A percentile compares a stretch with the other conserved stretches of the same genome.
Evolutionary conservation across 2,797 vertebrate species (phyloP).

Genomic region (Oreonectes daqikongensis): DNA sequence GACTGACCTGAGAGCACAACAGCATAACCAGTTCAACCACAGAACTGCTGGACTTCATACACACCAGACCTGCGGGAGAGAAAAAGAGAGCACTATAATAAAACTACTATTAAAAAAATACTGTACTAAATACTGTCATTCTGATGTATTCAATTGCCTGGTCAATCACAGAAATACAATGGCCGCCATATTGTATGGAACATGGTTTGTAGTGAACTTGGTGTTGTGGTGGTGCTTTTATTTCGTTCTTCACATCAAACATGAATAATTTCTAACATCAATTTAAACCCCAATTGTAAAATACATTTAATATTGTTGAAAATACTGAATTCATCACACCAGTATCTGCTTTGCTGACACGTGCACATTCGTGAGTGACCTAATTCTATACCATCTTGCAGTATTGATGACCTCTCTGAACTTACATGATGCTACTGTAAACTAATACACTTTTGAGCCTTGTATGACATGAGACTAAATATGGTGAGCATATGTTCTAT

Average conservation of each 20-base stretch:
- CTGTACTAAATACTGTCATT: background rate
- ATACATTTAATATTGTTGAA: background rate
- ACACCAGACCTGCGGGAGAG: slow-evolving; percentile 85
- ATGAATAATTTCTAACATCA: background rate
- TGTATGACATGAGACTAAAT: slow-evolving; percentile 80
- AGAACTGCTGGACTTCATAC: slow-evolving; percentile 98
- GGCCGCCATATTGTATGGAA: too few relatives aligned
- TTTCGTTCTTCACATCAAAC: too few relatives aligned
- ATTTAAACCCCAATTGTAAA: background rate
- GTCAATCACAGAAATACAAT: too few relatives aligned
- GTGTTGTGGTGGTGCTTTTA: too few relatives aligned
- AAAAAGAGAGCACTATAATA: background rate
- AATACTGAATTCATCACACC: background rate
- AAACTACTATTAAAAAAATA: background rate
- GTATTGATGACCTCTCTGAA: slow-evolving; percentile 80
- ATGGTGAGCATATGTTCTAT: slow-evolving; percentile 86
- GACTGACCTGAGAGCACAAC: slow-evolving; percentile 95
- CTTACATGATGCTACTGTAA: slow-evolving; percentile 81
- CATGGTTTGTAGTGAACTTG: too few relatives aligned
- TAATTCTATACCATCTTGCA: slow-evolving; percentile 73
- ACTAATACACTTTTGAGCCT: slow-evolving; percentile 82
- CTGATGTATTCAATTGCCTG: too few relatives aligned
- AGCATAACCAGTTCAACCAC: slow-evolving; percentile 99
- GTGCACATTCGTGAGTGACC: slow-evolving; percentile 40
- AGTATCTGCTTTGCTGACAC: slow-evolving; percentile 2